Percentiles rank a stretch among this genome's conserved stretches.
Evolutionary conservation across 2,113 vertebrate species (phyloP).

Genomic region (Siniperca knerii): DNA sequence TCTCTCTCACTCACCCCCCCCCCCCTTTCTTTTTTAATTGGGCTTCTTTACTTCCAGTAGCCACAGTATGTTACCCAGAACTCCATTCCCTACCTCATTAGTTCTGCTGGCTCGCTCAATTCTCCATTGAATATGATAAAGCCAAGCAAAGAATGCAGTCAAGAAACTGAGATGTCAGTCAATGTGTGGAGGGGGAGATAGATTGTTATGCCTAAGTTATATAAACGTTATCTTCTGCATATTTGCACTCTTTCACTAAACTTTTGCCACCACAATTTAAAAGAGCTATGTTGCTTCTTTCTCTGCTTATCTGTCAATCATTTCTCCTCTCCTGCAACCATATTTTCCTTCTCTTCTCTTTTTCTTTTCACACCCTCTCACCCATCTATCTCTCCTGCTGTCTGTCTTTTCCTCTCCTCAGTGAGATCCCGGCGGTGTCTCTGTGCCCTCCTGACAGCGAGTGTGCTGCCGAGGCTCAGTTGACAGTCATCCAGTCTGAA

Average conservation of each 20-base stretch:
- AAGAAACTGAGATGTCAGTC: slow-evolving; percentile 29
- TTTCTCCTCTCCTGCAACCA: neutral
- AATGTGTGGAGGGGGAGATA: neutral
- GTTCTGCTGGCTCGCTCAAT: neutral
- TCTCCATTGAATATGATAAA: slow-evolving; percentile 14
- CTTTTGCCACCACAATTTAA: neutral
- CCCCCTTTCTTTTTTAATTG: slow-evolving; percentile 53
- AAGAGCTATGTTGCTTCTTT: neutral
- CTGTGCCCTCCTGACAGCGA: slow-evolving; percentile 82
- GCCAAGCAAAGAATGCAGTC: slow-evolving; percentile 13
- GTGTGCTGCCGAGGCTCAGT: slow-evolving; percentile 61
- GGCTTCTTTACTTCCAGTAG: slow-evolving; percentile 35
- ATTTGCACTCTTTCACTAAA: slow-evolving; percentile 10
- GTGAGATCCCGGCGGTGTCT: slow-evolving; percentile 82
- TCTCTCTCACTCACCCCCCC: neutral
- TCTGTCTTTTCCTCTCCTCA: slow-evolving; percentile 48
- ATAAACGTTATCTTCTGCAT: neutral
- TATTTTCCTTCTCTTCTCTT: neutral
- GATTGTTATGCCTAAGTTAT: neutral
- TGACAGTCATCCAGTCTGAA: slow-evolving; percentile 72
- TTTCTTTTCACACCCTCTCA: slow-evolving; percentile 1
- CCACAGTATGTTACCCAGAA: slow-evolving; percentile 29
- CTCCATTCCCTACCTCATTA: slow-evolving; percentile 53
- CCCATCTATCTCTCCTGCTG: slow-evolving; percentile 2
- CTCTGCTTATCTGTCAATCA: neutral